A percentile compares a stretch with the other conserved stretches of the same genome.
These are phyloP conservation scores for Hassar affinis DNA, from an alignment of 2,113 vertebrate genomes.

Conservation along the genomic window DNA sequence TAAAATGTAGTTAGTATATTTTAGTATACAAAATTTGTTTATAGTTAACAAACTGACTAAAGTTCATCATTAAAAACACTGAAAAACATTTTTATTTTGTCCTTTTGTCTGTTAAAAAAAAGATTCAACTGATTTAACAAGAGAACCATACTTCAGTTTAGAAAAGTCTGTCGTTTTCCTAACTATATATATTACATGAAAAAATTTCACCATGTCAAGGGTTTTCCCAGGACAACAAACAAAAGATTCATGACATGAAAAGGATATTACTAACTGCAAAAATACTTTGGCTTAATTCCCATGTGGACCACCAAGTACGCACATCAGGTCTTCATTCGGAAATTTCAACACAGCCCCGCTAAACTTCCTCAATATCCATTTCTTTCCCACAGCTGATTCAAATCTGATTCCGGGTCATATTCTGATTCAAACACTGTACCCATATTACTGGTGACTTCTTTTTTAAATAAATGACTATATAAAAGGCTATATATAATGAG, in stretches of 20 bases:
- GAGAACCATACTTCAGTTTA: background rate
- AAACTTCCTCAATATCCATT: background rate
- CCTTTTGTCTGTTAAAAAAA: no score
- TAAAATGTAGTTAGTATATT: no score
- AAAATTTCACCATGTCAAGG: background rate
- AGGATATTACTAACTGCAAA: background rate
- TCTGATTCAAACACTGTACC: background rate
- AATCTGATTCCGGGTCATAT: background rate
- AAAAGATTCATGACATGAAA: background rate
- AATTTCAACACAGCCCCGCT: background rate
- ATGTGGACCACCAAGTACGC: background rate
- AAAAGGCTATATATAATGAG: no score
- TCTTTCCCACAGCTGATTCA: background rate
- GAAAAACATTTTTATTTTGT: no score
- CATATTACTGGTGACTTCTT: background rate
- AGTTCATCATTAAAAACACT: no score
- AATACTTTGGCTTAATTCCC: background rate
- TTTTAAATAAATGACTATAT: background rate
- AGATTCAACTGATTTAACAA: background rate
- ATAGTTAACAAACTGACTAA: no score
- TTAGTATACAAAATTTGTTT: no score
- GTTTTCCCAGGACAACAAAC: background rate
- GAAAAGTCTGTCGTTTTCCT: background rate
- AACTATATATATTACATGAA: background rate
- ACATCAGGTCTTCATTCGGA: background rate